These are phyloP conservation scores for Camponotus vicinus DNA, from an alignment of 1,140 invertebrate genomes.

Conservation along the genomic window DNA sequence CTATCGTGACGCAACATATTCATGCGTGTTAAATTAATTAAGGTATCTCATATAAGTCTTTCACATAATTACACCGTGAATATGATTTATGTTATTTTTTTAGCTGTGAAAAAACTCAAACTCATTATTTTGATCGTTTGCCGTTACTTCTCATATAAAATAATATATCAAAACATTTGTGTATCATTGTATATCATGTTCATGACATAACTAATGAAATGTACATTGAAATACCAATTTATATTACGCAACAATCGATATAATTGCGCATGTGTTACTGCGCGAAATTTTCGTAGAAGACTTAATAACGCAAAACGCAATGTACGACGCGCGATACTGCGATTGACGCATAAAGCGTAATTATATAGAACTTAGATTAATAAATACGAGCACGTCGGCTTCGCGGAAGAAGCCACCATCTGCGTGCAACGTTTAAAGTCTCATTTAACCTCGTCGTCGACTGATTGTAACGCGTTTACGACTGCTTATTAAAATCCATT, in stretches of 20 bases:
- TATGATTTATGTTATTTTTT: not conserved
- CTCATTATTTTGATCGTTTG: not conserved
- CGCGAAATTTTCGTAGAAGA: not conserved
- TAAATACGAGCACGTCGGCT: slow-evolving; percentile 58
- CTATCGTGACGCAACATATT: slow-evolving; percentile 36
- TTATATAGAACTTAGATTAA: slow-evolving; percentile 69
- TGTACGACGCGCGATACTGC: slow-evolving; percentile 23
- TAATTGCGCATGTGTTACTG: not conserved
- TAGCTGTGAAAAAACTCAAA: not conserved
- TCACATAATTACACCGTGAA: slow-evolving; percentile 31
- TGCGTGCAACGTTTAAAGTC: slow-evolving; percentile 71
- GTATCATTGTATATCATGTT: not conserved
- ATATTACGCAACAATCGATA: not conserved
- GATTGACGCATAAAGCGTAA: slow-evolving; percentile 56
- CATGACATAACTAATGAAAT: not conserved
- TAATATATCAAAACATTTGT: not conserved
- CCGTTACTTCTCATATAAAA: slow-evolving; percentile 1
- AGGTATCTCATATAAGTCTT: slow-evolving; percentile 27
- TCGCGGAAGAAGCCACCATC: slow-evolving; percentile 47
- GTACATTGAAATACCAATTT: not conserved
- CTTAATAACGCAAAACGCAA: slow-evolving; percentile 44
- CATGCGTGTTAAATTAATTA: slow-evolving; percentile 54
- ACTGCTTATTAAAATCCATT: slow-evolving; percentile 72
- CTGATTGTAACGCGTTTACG: slow-evolving; percentile 63
- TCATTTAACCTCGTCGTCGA: slow-evolving; percentile 68